Base-by-base conservation (phyloP, 2,797 vertebrate species). In the Podarcis siculus region DNA sequence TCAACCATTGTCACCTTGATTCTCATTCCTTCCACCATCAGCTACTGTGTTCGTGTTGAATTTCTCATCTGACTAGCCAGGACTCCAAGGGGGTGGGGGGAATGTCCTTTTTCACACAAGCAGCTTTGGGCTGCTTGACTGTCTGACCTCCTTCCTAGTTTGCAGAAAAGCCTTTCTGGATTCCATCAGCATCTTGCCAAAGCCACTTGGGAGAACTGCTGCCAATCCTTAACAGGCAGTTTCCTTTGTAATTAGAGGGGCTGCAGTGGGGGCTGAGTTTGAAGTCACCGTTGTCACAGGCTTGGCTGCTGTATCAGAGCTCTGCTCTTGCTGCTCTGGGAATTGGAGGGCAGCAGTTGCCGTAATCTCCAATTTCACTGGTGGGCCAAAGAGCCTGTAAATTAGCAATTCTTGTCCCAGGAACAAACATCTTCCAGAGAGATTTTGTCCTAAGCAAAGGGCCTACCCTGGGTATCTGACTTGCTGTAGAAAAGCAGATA, bases 171-270 rank as follows among this genome's bases (percentile, higher is more conserved):
- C 49, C 75, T 55, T 67, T 78, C 37, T 87, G 66, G 58, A 76
- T 86, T 85, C 75, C 72, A 3, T 87, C 79, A 45, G 10, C 85
- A 71, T 61, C 89, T 87, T 25, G 84, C 90, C 93, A 92, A 89
- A 88, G 79, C 78, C 78, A 82, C 32, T 45, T 66, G 88, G 89
- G 88, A 75, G 30, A 78, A 82, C 37, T 58, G 35, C 58, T 5
- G 61, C 88, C 82, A 90, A 32, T 86, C 85, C 83, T 83, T 85
- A 78, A 86, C 81, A 87, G 89, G 61, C 86, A 15, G 5, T 86
- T 94, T 89, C 86, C 89, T 91, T 79, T 89, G 58, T 88, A 88
- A 91, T 92, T 89, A 83, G 0, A 64, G 86, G 83, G 86, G 15
- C 58, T 35, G 84, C 39, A 15, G 55, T 21, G 61, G 72, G 85